Evolutionary conservation across 2,888 invertebrate species (phyloP).

Genomic region (Opisthograptis luteolata): DNA sequence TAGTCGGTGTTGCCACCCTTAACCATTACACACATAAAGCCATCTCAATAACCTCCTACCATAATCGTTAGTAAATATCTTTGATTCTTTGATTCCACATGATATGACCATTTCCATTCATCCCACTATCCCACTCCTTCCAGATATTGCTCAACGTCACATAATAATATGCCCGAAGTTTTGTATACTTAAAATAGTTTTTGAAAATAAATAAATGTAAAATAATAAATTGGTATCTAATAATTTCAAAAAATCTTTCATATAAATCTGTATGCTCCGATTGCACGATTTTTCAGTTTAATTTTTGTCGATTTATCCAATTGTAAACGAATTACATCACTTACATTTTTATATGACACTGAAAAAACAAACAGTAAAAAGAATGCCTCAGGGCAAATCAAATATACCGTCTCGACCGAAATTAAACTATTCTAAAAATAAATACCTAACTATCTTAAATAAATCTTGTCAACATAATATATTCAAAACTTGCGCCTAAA

Average conservation of each 20-base stretch:
- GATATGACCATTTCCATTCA: slow-evolving; percentile 79
- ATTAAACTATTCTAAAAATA: slow-evolving; percentile 82
- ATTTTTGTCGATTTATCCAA: slow-evolving; percentile 53
- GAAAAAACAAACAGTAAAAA: slow-evolving; percentile 60
- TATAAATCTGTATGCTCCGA: slow-evolving; percentile 59
- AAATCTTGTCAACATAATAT: slow-evolving; percentile 81
- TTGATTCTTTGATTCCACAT: slow-evolving; percentile 70
- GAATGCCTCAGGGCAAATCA: slow-evolving; percentile 63
- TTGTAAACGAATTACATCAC: slow-evolving; percentile 56
- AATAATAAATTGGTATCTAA: slow-evolving; percentile 38
- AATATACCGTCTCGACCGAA: slow-evolving; percentile 69
- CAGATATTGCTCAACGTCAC: slow-evolving; percentile 70
- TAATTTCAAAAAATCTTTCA: slow-evolving; percentile 50
- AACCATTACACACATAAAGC: slow-evolving; percentile 71
- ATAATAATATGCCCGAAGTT: slow-evolving; percentile 55
- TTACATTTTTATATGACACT: slow-evolving; percentile 70
- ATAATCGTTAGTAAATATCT: slow-evolving; percentile 65
- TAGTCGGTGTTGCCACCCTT: slow-evolving; percentile 70
- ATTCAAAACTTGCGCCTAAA: slow-evolving; percentile 79
- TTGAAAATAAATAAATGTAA: slow-evolving; percentile 37
- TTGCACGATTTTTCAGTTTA: slow-evolving; percentile 63
- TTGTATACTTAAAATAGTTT: too few species aligned
- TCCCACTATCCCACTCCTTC: slow-evolving; percentile 60
- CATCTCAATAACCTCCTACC: slow-evolving; percentile 65
- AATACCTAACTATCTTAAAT: slow-evolving; percentile 84